Percentiles rank a stretch among this genome's conserved stretches.
Conservation (phyloP, 2,113 vertebrate genomes). For the Mixornis gularis region DNA sequence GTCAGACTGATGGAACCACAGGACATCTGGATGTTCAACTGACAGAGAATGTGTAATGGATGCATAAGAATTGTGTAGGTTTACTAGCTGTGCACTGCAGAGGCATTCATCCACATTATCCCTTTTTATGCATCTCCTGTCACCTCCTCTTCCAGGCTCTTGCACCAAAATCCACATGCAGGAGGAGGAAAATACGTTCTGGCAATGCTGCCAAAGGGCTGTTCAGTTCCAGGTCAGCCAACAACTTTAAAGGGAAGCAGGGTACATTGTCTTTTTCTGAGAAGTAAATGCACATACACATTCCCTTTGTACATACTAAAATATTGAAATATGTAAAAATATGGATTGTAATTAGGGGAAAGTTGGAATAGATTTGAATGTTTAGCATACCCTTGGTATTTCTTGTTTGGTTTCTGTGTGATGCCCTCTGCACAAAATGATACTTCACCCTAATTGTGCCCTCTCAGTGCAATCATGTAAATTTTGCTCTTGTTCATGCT, state of each 20-base stretch:
- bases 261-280: neutral
- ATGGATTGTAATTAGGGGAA: conserved; percentile 32
- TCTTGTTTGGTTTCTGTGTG: neutral
- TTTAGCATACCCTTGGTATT: conserved; percentile 2
- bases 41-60: neutral
- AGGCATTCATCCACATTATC: neutral
- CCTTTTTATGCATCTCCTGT: neutral
- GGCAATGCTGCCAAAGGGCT: neutral
- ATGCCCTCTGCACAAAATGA: neutral
- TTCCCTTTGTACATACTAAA: conserved; percentile 3
- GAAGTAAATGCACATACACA: neutral
- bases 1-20: neutral
- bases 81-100: neutral
- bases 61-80: neutral
- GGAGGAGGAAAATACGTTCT: neutral
- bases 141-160: neutral
- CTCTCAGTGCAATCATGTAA: conserved; percentile 13
- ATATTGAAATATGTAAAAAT: conserved; percentile 61
- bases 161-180: neutral
- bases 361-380: conserved; percentile 57
- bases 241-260: neutral
- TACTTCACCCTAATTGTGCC: neutral
- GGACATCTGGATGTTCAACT: neutral
- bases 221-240: conserved; percentile 15
- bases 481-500: neutral